These are phyloP conservation scores for Danio jaintianensis DNA, from an alignment of 2,797 vertebrate genomes.

Conservation along the genomic window DNA sequence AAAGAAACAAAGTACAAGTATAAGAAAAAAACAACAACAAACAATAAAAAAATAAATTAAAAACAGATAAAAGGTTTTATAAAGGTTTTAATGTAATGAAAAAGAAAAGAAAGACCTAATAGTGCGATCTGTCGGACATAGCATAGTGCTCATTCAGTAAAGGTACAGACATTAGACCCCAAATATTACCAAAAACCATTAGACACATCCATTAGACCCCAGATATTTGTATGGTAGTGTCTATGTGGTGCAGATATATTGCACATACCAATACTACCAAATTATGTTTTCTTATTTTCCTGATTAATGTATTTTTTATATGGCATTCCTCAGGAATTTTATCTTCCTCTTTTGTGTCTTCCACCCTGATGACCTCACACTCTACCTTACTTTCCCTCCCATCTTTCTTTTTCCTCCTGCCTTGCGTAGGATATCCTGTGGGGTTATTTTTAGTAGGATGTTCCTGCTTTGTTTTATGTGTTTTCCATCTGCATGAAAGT, in stretches of 20 bases:
- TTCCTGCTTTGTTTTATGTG: conserved; percentile 38
- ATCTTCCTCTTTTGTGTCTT: conserved; percentile 1
- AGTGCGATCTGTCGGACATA: no score
- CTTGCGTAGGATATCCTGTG: conserved; percentile 51
- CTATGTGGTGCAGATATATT: neutral
- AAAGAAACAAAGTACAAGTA: no score
- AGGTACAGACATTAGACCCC: no score
- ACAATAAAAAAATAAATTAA: no score
- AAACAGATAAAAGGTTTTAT: no score
- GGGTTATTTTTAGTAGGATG: conserved; percentile 53
- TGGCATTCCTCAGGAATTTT: neutral
- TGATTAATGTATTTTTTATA: neutral
- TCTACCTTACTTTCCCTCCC: conserved; percentile 29
- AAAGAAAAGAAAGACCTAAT: no score
- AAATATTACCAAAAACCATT: no score
- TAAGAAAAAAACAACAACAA: no score
- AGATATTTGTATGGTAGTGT: no score
- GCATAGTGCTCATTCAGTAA: no score
- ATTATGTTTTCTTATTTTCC: neutral
- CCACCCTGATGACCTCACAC: conserved; percentile 1
- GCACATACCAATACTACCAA: neutral
- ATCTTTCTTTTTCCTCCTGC: conserved; percentile 12
- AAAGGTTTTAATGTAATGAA: no score
- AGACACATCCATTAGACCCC: no score
- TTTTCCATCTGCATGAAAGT: conserved; percentile 34